Percentiles rank a stretch among this genome's conserved stretches.
These are phyloP conservation scores for Chaitophorus viminalis DNA, from an alignment of 2,888 invertebrate species.

Conservation along the genomic window DNA sequence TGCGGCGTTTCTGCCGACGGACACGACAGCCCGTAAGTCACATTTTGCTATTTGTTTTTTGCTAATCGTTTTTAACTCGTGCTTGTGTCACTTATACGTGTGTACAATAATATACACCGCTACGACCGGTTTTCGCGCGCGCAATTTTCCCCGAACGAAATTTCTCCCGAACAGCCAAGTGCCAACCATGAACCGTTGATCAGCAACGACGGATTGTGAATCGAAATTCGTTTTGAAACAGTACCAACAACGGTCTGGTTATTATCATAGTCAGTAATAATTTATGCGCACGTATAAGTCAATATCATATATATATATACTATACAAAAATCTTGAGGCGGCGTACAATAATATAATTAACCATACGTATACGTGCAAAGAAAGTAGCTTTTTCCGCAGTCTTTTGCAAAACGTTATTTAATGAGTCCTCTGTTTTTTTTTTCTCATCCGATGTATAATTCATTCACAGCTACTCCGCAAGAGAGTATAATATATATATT, in stretches of 20 bases:
- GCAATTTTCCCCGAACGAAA: background rate
- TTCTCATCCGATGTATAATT: background rate
- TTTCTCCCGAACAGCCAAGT: background rate
- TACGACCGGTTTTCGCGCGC: background rate
- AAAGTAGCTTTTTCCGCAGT: background rate
- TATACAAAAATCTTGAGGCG: background rate
- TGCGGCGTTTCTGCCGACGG: background rate
- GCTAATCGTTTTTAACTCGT: no score
- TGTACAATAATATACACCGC: no score
- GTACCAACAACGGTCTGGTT: no score
- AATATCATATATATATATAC: background rate
- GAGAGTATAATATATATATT: background rate
- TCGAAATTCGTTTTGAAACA: background rate
- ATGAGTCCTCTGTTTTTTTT: background rate
- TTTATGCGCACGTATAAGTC: background rate
- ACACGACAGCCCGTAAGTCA: slow-evolving; percentile 27
- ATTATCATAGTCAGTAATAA: no score
- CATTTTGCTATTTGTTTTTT: background rate
- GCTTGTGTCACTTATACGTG: no score
- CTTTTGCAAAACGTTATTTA: background rate
- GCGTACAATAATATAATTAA: background rate
- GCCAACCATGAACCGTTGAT: no score
- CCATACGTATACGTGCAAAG: background rate
- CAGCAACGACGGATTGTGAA: background rate
- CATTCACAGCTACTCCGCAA: no score